Base-by-base conservation (phyloP, 2,888 invertebrate species). In the Habroteleia sp. region DNA sequence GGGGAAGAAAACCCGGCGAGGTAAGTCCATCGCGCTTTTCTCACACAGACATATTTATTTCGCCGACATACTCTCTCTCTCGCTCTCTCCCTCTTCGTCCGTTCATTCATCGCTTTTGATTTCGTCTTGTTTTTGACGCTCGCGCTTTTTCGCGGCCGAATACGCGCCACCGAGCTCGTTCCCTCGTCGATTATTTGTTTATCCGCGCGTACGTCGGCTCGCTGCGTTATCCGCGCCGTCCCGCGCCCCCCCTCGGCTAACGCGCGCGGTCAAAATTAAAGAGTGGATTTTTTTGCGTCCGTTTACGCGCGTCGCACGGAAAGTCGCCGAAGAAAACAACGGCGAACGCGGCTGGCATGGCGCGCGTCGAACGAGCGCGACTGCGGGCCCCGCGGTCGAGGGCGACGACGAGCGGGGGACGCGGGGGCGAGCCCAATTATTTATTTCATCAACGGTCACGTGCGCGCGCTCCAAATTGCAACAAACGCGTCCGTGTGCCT, bases 1-100 rank as follows among this genome's bases (percentile, higher is more conserved):
- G 97, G 88, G 97, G 97, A 90, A 93, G 94, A 89, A 93, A 93
- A 89, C 94, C 97, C 84, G 93, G 93, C 89, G 94, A 97, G 92
- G 98, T 98, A 92, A 93, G 93, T 89, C 69, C 68, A 76, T 58
- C 74, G 48, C 54, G 68, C 74, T 79, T 56, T 77, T 73, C 52
- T 8, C 58, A 27, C 29, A 41, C 50, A 33, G 62, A 44, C 58
- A 42, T 52, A 23, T 42, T 39, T 13, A 16, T 42, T 54, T 35
- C 29, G 35, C 56, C 29, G 44, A 54, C 54, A 41, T 52, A 31
- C 31, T 31, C 29, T 54, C 17, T 39, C 48, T 52, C 60, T 20
- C 11, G 11, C 11, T n/a, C 35, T n/a, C 29, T 27, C 25, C 46
- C 16, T 37, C 46, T 52, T 8, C 17, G 5, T 48, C 27, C 35